phyloP scores from a whole-genome alignment of 2,888 invertebrate species.

The Tortricodes alternella region DNA sequence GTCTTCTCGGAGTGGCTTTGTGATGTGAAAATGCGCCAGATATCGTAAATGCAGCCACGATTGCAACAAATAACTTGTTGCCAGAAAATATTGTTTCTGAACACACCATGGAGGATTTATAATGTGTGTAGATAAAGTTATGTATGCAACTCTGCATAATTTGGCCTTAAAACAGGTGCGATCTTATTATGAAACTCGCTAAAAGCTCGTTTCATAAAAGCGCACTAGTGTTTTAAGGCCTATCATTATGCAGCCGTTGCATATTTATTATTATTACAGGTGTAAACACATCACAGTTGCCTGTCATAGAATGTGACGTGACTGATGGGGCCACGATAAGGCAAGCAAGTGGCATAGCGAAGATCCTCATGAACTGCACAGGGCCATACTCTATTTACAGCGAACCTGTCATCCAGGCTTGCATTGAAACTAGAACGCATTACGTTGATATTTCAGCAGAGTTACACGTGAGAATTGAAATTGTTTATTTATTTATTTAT shows the following conservation, averaged over 20 bases:
- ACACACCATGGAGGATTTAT: too few species aligned
- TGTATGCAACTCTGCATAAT: too few species aligned
- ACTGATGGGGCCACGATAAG: constrained; percentile 41
- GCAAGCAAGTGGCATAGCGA: constrained; percentile 42
- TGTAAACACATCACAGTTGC: constrained; percentile 40
- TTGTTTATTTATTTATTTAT: neutral
- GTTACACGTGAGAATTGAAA: constrained; percentile 55
- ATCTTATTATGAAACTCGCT: too few species aligned
- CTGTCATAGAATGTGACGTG: constrained; percentile 46
- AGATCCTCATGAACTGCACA: constrained; percentile 55
- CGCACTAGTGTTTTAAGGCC: neutral
- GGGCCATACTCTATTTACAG: constrained; percentile 53
- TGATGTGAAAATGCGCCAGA: too few species aligned
- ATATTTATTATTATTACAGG: too few species aligned
- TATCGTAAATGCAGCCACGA: too few species aligned
- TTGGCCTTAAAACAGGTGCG: too few species aligned
- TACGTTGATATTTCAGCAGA: constrained; percentile 64
- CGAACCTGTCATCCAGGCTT: constrained; percentile 53
- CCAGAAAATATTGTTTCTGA: too few species aligned
- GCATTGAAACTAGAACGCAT: constrained; percentile 53
- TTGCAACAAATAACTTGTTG: too few species aligned
- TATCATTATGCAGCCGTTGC: neutral
- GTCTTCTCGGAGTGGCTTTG: too few species aligned
- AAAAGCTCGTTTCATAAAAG: too few species aligned
- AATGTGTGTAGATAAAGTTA: too few species aligned